These are phyloP conservation scores for Dyspetes luteomarginatus DNA, from an alignment of 2,888 invertebrate genomes.

Conservation along the genomic window DNA sequence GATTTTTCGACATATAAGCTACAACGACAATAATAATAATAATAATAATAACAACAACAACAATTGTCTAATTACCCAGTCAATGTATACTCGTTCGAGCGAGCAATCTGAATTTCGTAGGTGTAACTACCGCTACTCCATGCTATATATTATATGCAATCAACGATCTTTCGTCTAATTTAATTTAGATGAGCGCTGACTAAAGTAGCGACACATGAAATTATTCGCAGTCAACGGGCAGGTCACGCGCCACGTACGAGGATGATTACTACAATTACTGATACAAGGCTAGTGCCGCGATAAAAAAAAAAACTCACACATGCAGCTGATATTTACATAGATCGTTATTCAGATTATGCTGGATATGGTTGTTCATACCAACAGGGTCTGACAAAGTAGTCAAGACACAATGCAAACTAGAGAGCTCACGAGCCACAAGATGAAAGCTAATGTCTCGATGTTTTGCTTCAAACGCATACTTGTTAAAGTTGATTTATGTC, in stretches of 20 bases:
- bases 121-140: neutral
- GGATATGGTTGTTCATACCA: slow-evolving; percentile 7
- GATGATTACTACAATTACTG: slow-evolving; percentile 60
- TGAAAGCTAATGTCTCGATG: neutral
- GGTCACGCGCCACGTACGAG: slow-evolving; percentile 59
- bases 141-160: neutral
- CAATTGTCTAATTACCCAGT: neutral
- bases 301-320: slow-evolving; percentile 26
- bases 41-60: too few relatives aligned
- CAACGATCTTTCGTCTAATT: slow-evolving; percentile 46
- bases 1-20: too few relatives aligned
- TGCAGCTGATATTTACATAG: slow-evolving; percentile 59
- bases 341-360: slow-evolving; percentile 51
- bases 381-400: slow-evolving; percentile 31
- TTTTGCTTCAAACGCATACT: neutral
- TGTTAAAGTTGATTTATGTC: neutral
- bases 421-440: slow-evolving; percentile 36
- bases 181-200: slow-evolving; percentile 43
- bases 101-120: neutral
- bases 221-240: slow-evolving; percentile 32
- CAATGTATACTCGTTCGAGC: neutral
- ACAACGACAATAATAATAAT: too few relatives aligned
- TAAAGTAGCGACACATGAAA: slow-evolving; percentile 40
- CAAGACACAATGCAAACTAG: slow-evolving; percentile 53
- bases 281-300: neutral